Evolutionary conservation across 1,140 invertebrate species (phyloP).

Genomic region (Ruditapes philippinarum): DNA sequence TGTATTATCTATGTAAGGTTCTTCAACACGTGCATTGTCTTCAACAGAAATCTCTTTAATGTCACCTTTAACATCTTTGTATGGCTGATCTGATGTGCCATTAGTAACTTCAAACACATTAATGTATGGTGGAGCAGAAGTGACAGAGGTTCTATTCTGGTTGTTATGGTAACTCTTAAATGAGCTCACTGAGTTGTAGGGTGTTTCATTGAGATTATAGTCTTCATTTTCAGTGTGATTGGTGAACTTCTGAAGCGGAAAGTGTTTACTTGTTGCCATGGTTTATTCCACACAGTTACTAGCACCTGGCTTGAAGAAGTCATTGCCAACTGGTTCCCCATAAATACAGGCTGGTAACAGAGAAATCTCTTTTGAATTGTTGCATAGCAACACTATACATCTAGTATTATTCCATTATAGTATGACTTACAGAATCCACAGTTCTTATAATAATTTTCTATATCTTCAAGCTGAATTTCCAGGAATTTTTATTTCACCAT

Average conservation of each 20-base stretch:
- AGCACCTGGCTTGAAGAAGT: conserved; percentile 6
- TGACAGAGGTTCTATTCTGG: background rate
- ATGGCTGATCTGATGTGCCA: background rate
- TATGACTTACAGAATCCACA: background rate
- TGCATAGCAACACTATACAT: background rate
- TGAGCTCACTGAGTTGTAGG: conserved; percentile 19
- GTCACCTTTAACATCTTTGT: background rate
- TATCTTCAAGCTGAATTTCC: no score
- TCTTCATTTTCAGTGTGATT: background rate
- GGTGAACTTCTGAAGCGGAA: conserved; percentile 33
- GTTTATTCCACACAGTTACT: background rate
- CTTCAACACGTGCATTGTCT: background rate
- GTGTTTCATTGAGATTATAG: background rate
- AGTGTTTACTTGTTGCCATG: conserved; percentile 56
- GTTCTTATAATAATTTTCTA: no score
- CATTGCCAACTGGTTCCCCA: conserved; percentile 35
- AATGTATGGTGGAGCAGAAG: background rate
- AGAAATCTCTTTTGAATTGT: background rate
- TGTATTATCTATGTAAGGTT: conserved; percentile 31
- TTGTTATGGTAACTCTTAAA: conserved; percentile 36
- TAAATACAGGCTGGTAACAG: background rate
- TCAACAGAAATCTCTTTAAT: background rate
- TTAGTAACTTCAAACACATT: background rate
- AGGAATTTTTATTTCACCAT: no score
- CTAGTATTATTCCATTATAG: background rate